These are phyloP conservation scores for Alitta virens DNA, from an alignment of 2,888 invertebrate genomes.

Conservation along the genomic window DNA sequence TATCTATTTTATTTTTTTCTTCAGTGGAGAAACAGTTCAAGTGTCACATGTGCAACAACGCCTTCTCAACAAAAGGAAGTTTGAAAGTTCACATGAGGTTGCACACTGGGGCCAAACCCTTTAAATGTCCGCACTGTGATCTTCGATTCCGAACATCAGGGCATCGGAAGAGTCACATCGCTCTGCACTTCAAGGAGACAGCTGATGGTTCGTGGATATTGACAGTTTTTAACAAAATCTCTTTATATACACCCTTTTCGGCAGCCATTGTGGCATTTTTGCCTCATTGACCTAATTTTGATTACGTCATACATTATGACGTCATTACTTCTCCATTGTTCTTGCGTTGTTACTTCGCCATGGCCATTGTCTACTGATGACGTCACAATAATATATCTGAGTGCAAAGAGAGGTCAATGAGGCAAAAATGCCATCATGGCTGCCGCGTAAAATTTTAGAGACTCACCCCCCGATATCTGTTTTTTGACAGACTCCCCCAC, in stretches of 20 bases:
- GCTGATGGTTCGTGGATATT: background rate
- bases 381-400: no score
- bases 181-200: slow-evolving; percentile 58
- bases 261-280: no score
- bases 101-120: slow-evolving; percentile 71
- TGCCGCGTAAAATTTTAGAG: no score
- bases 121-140: slow-evolving; percentile 80
- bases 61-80: slow-evolving; percentile 57
- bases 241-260: background rate
- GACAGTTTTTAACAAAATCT: background rate
- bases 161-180: slow-evolving; percentile 66
- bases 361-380: no score
- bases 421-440: no score
- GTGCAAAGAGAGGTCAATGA: no score
- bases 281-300: no score
- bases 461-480: no score
- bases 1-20: background rate
- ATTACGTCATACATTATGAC: no score
- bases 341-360: no score
- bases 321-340: no score
- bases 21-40: slow-evolving; percentile 52
- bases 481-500: no score
- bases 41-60: slow-evolving; percentile 55
- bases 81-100: slow-evolving; percentile 58
- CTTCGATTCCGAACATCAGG: slow-evolving; percentile 68